A percentile compares a stretch with the other conserved stretches of the same genome.
phyloP scores from a whole-genome alignment of 2,888 invertebrate species.

The Tetheella fluctuosa region DNA sequence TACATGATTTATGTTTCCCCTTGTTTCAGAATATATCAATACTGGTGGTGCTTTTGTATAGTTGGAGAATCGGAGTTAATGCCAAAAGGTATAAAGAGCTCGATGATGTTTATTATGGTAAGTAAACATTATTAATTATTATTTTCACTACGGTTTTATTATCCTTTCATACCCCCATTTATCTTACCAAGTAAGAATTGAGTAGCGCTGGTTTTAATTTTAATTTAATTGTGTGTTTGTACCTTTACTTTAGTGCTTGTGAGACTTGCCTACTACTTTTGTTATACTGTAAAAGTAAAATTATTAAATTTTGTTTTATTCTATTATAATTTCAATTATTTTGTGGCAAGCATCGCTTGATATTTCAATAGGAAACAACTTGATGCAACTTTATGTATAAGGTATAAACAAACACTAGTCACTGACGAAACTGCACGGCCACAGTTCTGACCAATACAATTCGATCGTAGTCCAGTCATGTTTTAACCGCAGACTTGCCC shows the following conservation, averaged over 20 bases:
- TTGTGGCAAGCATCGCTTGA: not conserved
- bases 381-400: not conserved
- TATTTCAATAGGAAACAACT: not conserved
- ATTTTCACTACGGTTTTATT: too few species aligned
- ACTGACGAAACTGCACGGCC: not conserved
- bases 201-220: too few species aligned
- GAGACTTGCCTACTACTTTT: too few species aligned
- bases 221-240: too few species aligned
- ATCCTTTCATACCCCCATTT: too few species aligned
- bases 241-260: too few species aligned
- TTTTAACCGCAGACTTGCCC: not conserved
- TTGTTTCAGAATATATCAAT: constrained; percentile 90
- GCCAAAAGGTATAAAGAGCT: constrained; percentile 87
- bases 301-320: too few species aligned
- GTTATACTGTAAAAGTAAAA: not conserved
- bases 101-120: constrained; percentile 91
- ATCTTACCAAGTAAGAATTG: too few species aligned
- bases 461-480: not conserved
- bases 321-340: not conserved
- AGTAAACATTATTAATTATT: constrained; percentile 59
- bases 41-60: constrained; percentile 88
- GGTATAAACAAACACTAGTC: not conserved
- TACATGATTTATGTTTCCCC: constrained; percentile 16
- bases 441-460: not conserved
- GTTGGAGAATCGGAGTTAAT: constrained; percentile 90